These are phyloP conservation scores for Agelastica alni DNA, from an alignment of 2,888 invertebrate species.

Conservation along the genomic window DNA sequence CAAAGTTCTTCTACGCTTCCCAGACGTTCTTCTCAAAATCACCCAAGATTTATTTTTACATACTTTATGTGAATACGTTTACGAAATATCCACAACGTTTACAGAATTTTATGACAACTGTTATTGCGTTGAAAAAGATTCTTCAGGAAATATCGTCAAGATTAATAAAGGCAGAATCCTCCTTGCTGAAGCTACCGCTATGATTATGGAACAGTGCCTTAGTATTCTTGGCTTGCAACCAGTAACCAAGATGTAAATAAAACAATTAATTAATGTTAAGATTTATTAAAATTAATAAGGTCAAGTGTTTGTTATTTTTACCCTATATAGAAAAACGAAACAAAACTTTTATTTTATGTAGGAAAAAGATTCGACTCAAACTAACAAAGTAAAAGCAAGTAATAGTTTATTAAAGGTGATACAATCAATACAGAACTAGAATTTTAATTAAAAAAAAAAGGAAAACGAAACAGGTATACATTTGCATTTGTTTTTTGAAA, in stretches of 20 bases:
- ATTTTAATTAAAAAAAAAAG: too few species aligned
- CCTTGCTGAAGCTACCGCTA: conserved; percentile 90
- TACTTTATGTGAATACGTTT: conserved; percentile 91
- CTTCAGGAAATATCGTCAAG: conserved; percentile 76
- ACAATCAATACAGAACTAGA: too few species aligned
- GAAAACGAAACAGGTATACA: too few species aligned
- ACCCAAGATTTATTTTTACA: conserved; percentile 83
- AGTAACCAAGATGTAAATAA: conserved; percentile 83
- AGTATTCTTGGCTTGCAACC: conserved; percentile 89
- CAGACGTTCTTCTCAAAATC: conserved; percentile 83
- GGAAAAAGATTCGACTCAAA: too few species aligned
- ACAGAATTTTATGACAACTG: conserved; percentile 98
- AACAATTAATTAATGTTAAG: too few species aligned
- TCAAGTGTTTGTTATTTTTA: too few species aligned
- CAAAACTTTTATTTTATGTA: too few species aligned
- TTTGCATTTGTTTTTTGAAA: too few species aligned
- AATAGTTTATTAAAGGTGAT: too few species aligned
- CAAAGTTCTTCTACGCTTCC: conserved; percentile 83
- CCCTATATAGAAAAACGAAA: too few species aligned
- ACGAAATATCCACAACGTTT: conserved; percentile 90
- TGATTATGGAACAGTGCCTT: conserved; percentile 85
- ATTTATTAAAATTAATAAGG: too few species aligned
- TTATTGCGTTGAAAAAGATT: conserved; percentile 95
- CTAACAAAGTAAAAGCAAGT: too few species aligned
- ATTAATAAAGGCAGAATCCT: conserved; percentile 86